A percentile compares a stretch with the other conserved stretches of the same genome.
These are phyloP conservation scores for Ophioderma brevispina DNA, from an alignment of 35 echinoderm and acorn worm species.

Conservation along the genomic window DNA sequence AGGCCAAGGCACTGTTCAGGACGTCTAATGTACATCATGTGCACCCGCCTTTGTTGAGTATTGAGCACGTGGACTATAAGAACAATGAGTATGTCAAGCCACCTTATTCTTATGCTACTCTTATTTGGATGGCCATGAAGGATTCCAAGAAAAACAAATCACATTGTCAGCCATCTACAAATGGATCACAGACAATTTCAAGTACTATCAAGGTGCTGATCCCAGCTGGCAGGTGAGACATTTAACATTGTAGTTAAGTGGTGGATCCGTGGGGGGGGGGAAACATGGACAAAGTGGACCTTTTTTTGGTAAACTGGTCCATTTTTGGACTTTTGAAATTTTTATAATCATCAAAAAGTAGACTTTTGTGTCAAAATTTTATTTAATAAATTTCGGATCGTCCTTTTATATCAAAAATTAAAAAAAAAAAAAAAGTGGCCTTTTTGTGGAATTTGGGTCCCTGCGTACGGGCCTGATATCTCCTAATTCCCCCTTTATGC, in stretches of 20 bases:
- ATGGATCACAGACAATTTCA: conserved; percentile 98
- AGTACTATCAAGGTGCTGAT: conserved; percentile 95
- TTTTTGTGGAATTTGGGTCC: too few relatives aligned
- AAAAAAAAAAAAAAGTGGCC: too few relatives aligned
- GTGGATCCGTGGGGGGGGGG: too few relatives aligned
- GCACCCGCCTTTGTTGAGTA: background rate
- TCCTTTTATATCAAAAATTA: too few relatives aligned
- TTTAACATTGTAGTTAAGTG: too few relatives aligned
- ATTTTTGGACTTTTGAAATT: too few relatives aligned
- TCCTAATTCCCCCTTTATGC: too few relatives aligned
- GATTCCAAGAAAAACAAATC: conserved; percentile 98
- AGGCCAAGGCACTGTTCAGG: conserved; percentile 34
- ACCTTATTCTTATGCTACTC: conserved; percentile 91
- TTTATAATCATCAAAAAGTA: background rate
- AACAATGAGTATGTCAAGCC: conserved; percentile 83
- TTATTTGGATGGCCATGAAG: conserved; percentile 99
- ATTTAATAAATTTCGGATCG: too few relatives aligned
- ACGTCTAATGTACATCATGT: conserved; percentile 8
- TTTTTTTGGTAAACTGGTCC: too few relatives aligned
- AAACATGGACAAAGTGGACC: too few relatives aligned
- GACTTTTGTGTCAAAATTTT: too few relatives aligned
- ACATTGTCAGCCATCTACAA: conserved; percentile 98
- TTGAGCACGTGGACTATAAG: conserved; percentile 89
- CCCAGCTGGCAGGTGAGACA: conserved; percentile 98
- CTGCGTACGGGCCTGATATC: too few relatives aligned